Percentiles rank a stretch among this genome's conserved stretches.
These are phyloP conservation scores for Heterocephalus glaber DNA, from an alignment of 2,113 vertebrate genomes.

Conservation along the genomic window DNA sequence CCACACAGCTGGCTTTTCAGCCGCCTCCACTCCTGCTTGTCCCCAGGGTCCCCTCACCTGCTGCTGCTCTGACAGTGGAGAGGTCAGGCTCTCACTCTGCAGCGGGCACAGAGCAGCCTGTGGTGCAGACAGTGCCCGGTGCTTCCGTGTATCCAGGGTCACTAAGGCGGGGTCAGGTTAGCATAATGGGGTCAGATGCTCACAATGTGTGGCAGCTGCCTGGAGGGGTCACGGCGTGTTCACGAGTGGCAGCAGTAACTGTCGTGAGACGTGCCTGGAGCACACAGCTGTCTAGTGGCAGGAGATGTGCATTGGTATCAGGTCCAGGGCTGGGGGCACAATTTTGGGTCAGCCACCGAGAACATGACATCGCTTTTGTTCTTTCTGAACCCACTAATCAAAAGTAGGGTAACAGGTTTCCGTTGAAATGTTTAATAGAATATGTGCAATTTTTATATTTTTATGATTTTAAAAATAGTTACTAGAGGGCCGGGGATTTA, in stretches of 20 bases:
- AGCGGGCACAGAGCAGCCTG: no score
- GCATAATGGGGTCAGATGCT: neutral
- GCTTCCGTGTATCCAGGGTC: neutral
- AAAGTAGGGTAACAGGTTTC: constrained; percentile 43
- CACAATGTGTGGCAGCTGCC: neutral
- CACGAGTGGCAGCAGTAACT: neutral
- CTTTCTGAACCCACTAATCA: constrained; percentile 50
- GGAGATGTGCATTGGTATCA: neutral
- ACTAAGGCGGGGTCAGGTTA: no score
- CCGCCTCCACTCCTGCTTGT: neutral
- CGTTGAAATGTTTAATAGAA: constrained; percentile 51
- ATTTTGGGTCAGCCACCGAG: constrained; percentile 32
- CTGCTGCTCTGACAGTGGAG: neutral
- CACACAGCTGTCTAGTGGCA: neutral
- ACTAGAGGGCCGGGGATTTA: no score
- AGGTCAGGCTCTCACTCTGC: neutral
- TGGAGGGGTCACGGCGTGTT: neutral
- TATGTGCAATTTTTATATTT: constrained; percentile 69
- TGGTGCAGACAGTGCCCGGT: neutral
- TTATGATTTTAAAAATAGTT: constrained; percentile 68
- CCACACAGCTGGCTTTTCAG: neutral
- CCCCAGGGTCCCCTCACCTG: neutral
- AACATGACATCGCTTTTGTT: constrained; percentile 28
- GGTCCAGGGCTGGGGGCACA: neutral
- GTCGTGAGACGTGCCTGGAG: neutral